Percentiles rank a stretch among this genome's conserved stretches.
Evolutionary conservation across 1,140 invertebrate genomes (phyloP).

Genomic region (Tetranychus urticae): DNA sequence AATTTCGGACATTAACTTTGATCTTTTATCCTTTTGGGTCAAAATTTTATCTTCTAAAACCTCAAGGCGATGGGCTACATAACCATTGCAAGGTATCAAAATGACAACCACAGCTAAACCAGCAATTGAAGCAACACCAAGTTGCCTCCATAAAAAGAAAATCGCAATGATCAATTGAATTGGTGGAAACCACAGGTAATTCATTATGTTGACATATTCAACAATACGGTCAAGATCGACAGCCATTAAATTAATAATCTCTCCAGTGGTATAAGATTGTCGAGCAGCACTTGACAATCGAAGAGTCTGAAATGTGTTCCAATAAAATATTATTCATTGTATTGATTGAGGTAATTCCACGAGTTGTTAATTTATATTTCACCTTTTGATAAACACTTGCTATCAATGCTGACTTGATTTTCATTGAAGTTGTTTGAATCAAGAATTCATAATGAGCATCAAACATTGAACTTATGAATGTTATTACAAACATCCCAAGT

Average conservation of each 20-base stretch:
- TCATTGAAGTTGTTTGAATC: slow-evolving; percentile 36
- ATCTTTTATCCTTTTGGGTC: slow-evolving; percentile 18
- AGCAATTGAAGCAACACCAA: slow-evolving; percentile 57
- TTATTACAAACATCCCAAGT: slow-evolving; percentile 19
- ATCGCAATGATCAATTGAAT: slow-evolving; percentile 20
- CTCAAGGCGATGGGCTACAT: slow-evolving; percentile 21
- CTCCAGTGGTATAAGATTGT: slow-evolving; percentile 28
- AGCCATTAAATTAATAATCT: slow-evolving; percentile 33
- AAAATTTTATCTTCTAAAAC: slow-evolving; percentile 22
- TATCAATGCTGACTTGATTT: slow-evolving; percentile 18
- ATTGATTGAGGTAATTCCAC: too few relatives aligned
- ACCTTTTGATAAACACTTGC: slow-evolving; percentile 22
- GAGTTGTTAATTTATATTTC: background rate
- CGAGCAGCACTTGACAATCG: slow-evolving; percentile 19
- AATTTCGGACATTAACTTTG: slow-evolving; percentile 21
- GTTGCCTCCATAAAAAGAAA: slow-evolving; percentile 22
- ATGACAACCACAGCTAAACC: slow-evolving; percentile 70
- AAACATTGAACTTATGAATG: slow-evolving; percentile 36
- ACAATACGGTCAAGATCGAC: slow-evolving; percentile 24
- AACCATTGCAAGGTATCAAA: slow-evolving; percentile 24
- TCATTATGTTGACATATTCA: slow-evolving; percentile 11
- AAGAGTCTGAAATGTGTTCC: slow-evolving; percentile 11
- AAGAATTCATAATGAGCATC: slow-evolving; percentile 68
- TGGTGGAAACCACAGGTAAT: slow-evolving; percentile 18
- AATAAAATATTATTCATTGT: background rate